phyloP scores from a whole-genome alignment of 2,888 invertebrate genomes.

The Pherbina coryleti region DNA sequence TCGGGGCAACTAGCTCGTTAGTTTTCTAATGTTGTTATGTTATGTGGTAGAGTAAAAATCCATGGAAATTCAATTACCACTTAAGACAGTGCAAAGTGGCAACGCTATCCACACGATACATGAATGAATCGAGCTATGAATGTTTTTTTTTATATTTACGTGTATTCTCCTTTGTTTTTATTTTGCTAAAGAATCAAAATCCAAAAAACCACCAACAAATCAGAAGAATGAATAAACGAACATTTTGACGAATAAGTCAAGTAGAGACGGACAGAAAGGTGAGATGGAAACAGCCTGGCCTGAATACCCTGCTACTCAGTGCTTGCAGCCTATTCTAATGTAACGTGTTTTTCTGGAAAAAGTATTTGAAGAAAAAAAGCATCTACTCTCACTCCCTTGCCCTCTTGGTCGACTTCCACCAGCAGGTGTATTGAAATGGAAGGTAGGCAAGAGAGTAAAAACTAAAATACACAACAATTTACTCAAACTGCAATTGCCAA shows the following conservation, averaged over 20 bases:
- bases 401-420: neutral
- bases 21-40: too few relatives aligned
- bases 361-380: constrained; percentile 39
- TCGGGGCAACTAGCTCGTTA: too few relatives aligned
- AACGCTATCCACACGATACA: too few relatives aligned
- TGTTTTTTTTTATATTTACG: neutral
- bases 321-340: constrained; percentile 55
- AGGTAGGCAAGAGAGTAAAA: neutral
- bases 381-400: too few relatives aligned
- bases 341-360: constrained; percentile 61
- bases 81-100: too few relatives aligned
- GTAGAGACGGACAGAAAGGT: neutral
- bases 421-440: too few relatives aligned
- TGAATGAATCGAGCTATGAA: too few relatives aligned
- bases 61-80: too few relatives aligned
- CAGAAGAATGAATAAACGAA: neutral
- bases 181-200: neutral
- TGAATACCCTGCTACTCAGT: constrained; percentile 32
- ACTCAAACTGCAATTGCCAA: too few relatives aligned
- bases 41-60: too few relatives aligned
- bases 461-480: too few relatives aligned
- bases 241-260: neutral
- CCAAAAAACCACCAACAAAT: neutral
- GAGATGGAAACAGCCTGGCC: neutral
- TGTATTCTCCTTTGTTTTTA: neutral